Evolutionary conservation across 1,140 invertebrate genomes (phyloP).

Genomic region (Drosophila nebulosa): DNA sequence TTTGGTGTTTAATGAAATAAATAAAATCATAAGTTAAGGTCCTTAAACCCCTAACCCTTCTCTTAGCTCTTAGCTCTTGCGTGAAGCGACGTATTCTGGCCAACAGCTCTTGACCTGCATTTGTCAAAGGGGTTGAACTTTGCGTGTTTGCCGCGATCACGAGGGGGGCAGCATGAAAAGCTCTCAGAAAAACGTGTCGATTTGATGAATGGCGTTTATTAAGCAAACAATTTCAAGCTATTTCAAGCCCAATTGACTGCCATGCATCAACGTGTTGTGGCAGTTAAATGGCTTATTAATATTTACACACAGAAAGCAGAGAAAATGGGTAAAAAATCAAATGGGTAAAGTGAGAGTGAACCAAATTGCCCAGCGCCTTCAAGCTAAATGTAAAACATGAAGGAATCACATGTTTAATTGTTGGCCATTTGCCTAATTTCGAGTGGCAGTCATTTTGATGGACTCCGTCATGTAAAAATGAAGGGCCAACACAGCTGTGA

Average conservation of each 20-base stretch:
- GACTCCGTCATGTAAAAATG: slow-evolving; percentile 24
- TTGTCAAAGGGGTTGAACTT: slow-evolving; percentile 43
- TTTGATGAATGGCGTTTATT: slow-evolving; percentile 76
- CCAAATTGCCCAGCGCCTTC: slow-evolving; percentile 4
- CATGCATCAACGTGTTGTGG: slow-evolving; percentile 68
- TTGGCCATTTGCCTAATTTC: slow-evolving; percentile 58
- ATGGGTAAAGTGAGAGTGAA: slow-evolving; percentile 22
- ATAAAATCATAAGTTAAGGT: neutral
- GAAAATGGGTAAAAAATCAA: slow-evolving; percentile 5
- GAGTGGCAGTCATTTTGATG: slow-evolving; percentile 36
- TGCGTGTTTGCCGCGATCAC: slow-evolving; percentile 38
- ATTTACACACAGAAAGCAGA: slow-evolving; percentile 49
- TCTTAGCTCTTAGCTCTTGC: neutral
- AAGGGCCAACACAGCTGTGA: slow-evolving; percentile 1
- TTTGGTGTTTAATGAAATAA: neutral
- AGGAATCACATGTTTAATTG: slow-evolving; percentile 48
- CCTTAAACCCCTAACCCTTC: neutral
- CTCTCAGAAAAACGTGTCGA: slow-evolving; percentile 60
- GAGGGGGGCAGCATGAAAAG: neutral
- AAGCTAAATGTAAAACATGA: neutral
- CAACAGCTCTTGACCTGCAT: slow-evolving; percentile 23
- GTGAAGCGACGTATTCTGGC: neutral
- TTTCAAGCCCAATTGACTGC: slow-evolving; percentile 65
- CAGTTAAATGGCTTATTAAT: slow-evolving; percentile 74
- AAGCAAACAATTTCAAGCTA: slow-evolving; percentile 73